Evolutionary conservation across 2,888 invertebrate species (phyloP).

Genomic region (Myopa tessellatipennis): DNA sequence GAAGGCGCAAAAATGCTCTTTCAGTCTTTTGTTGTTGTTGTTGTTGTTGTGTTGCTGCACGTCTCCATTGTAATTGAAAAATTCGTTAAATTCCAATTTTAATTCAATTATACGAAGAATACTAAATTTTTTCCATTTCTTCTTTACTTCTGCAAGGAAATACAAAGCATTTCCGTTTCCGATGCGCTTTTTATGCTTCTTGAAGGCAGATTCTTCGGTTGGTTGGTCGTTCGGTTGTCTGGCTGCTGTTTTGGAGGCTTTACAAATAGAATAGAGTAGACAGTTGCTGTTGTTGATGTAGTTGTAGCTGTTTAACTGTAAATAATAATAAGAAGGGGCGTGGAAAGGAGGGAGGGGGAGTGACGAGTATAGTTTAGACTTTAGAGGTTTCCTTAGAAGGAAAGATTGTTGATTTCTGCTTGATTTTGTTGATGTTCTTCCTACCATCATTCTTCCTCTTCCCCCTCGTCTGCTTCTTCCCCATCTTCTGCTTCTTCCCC

Average conservation of each 20-base stretch:
- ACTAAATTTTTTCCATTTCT: background rate
- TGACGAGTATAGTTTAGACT: background rate
- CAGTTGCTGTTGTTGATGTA: background rate
- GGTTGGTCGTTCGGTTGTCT: background rate
- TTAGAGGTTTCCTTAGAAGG: background rate
- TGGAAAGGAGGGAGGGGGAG: too few relatives aligned
- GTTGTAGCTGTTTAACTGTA: background rate
- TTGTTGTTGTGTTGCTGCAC: conserved; percentile 3
- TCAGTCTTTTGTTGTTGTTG: background rate
- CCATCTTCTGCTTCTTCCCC: background rate
- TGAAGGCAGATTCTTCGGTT: background rate
- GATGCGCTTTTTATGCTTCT: conserved; percentile 15
- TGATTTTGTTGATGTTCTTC: background rate
- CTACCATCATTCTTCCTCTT: background rate
- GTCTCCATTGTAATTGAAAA: conserved; percentile 54
- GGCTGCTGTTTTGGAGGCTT: background rate
- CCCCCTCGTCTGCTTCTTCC: background rate
- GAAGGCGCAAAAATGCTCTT: background rate
- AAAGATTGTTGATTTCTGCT: background rate
- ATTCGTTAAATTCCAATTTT: conserved; percentile 52
- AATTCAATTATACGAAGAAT: conserved; percentile 48
- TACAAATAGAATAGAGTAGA: background rate
- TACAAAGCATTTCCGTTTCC: conserved; percentile 29
- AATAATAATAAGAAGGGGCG: background rate
- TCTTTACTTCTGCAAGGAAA: background rate